Evolutionary conservation across 2,888 invertebrate species (phyloP).

Genomic region (Leptinotarsa haldemani): DNA sequence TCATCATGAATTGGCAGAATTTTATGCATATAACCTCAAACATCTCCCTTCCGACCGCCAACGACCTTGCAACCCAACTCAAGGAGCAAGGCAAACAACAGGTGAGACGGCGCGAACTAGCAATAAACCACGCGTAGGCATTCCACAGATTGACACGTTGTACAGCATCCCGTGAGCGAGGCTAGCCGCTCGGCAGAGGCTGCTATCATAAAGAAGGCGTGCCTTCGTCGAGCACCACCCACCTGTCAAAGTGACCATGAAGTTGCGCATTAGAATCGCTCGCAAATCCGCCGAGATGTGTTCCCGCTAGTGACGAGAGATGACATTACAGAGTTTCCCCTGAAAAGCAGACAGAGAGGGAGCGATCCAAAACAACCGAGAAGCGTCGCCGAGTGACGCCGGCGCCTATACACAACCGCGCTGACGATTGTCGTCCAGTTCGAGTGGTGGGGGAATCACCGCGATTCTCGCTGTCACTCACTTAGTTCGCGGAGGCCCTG

Average conservation of each 20-base stretch:
- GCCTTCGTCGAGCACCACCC: constrained; percentile 55
- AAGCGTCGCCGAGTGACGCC: constrained; percentile 61
- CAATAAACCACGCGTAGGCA: constrained; percentile 55
- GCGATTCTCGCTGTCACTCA: constrained; percentile 65
- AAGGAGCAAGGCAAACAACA: constrained; percentile 46
- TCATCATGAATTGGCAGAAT: not conserved
- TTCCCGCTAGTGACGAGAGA: constrained; percentile 65
- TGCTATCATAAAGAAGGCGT: constrained; percentile 61
- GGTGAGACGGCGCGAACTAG: constrained; percentile 47
- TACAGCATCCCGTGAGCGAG: constrained; percentile 56
- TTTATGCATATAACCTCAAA: not conserved
- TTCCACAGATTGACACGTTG: constrained; percentile 52
- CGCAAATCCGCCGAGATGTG: constrained; percentile 58
- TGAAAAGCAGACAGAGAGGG: constrained; percentile 41
- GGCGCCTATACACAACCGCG: constrained; percentile 57
- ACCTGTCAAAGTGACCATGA: constrained; percentile 66
- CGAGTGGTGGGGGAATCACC: constrained; percentile 60
- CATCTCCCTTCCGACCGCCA: not conserved
- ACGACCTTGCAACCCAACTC: constrained; percentile 26
- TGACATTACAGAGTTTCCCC: constrained; percentile 56
- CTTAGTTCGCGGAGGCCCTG: constrained; percentile 66
- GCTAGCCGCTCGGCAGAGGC: constrained; percentile 58
- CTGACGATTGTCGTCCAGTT: constrained; percentile 57
- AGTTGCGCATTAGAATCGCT: constrained; percentile 61
- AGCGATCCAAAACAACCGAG: constrained; percentile 45